A percentile compares a stretch with the other conserved stretches of the same genome.
These are phyloP conservation scores for Meloe dianella DNA, from an alignment of 2,888 invertebrate genomes.

Conservation along the genomic window DNA sequence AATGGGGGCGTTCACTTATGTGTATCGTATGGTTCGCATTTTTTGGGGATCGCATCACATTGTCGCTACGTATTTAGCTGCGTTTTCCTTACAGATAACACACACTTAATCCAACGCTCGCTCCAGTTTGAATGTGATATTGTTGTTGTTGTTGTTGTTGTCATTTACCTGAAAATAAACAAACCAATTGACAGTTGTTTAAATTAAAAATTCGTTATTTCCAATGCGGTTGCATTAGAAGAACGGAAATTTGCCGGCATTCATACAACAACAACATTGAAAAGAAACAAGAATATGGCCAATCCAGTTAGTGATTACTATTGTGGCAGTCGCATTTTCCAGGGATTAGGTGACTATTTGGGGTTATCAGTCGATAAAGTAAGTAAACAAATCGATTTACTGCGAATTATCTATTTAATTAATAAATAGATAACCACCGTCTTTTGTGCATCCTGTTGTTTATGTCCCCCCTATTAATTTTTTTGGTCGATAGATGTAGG, in stretches of 20 bases:
- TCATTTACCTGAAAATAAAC: neutral
- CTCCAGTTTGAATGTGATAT: neutral
- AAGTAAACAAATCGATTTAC: no score
- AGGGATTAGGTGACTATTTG: constrained; percentile 70
- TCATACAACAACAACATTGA: constrained; percentile 4
- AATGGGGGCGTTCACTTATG: constrained; percentile 7
- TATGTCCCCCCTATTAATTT: no score
- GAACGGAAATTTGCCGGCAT: constrained; percentile 6
- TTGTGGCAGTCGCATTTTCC: constrained; percentile 74
- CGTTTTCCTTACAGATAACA: neutral
- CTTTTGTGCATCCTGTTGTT: no score
- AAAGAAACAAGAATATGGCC: constrained; percentile 22
- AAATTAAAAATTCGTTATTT: no score
- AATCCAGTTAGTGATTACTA: constrained; percentile 57
- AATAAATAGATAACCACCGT: no score
- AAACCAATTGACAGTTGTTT: neutral
- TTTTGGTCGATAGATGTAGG: no score
- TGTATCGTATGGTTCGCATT: constrained; percentile 10
- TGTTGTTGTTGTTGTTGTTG: neutral
- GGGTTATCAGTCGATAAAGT: constrained; percentile 83
- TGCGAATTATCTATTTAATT: neutral
- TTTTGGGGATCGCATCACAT: neutral
- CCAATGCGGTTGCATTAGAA: neutral
- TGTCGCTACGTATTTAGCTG: neutral
- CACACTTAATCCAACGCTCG: no score